These are phyloP conservation scores for Drosophila azteca DNA, from an alignment of 1,140 invertebrate genomes.

Conservation along the genomic window DNA sequence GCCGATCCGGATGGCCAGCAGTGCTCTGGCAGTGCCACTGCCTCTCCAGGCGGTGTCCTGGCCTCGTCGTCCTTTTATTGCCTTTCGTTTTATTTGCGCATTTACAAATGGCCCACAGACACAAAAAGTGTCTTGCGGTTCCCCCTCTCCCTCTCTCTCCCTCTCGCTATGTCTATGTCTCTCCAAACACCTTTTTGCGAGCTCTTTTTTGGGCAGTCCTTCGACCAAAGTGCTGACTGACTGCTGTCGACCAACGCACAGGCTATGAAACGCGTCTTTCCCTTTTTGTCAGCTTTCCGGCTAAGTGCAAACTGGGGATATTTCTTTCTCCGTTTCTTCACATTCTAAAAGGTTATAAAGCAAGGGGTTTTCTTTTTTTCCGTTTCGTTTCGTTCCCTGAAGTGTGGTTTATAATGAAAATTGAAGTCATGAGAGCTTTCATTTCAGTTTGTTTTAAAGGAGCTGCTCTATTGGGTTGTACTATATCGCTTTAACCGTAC, in stretches of 20 bases:
- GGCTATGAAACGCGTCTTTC: conserved; percentile 59
- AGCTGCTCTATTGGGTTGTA: no score
- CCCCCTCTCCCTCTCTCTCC: no score
- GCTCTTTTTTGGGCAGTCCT: conserved; percentile 19
- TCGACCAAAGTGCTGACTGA: conserved; percentile 47
- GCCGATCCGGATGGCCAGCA: conserved; percentile 35
- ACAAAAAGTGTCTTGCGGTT: conserved; percentile 59
- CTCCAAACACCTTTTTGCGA: conserved; percentile 57
- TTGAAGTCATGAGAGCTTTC: conserved; percentile 8
- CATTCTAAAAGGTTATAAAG: conserved; percentile 32
- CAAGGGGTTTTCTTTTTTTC: conserved; percentile 4
- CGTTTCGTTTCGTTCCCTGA: background rate
- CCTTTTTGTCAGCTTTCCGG: conserved; percentile 51
- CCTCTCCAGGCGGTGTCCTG: conserved; percentile 12
- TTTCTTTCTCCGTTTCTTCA: conserved; percentile 16
- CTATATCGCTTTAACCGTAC: no score
- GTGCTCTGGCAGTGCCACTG: background rate
- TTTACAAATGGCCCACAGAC: conserved; percentile 72
- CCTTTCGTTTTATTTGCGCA: conserved; percentile 77
- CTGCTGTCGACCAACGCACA: conserved; percentile 34
- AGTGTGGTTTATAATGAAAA: conserved; percentile 23
- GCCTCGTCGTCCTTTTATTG: conserved; percentile 59
- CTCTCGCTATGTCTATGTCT: conserved; percentile 13
- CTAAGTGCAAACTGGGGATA: conserved; percentile 69
- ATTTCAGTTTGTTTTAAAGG: no score